Evolutionary conservation across 2,113 vertebrate species (phyloP).

Genomic region (Rostratula benghalensis): DNA sequence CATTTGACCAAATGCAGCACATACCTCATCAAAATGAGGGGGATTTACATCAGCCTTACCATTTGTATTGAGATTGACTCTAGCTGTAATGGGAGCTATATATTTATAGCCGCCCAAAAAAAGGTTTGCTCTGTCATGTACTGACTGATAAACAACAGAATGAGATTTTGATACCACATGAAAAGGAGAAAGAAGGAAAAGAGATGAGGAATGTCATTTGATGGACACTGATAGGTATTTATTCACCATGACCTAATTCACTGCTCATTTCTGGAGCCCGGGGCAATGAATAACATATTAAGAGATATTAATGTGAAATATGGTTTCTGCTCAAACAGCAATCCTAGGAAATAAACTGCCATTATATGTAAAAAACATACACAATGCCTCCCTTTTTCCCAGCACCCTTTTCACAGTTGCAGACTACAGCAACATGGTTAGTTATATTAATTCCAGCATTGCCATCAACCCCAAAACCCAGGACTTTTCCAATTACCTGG

Average conservation of each 20-base stretch:
- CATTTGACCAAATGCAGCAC: slow-evolving; percentile 7
- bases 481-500: neutral
- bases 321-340: slow-evolving; percentile 52
- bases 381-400: neutral
- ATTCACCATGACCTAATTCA: slow-evolving; percentile 63
- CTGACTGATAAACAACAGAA: slow-evolving; percentile 33
- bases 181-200: slow-evolving; percentile 17
- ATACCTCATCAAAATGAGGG: neutral
- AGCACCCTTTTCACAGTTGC: neutral
- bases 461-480: neutral
- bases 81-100: neutral
- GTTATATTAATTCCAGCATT: neutral
- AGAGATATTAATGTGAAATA: slow-evolving; percentile 65
- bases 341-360: slow-evolving; percentile 38
- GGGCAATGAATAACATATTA: slow-evolving; percentile 68
- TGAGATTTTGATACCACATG: slow-evolving; percentile 41
- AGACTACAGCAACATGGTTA: neutral
- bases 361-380: slow-evolving; percentile 42
- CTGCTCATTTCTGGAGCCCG: slow-evolving; percentile 25
- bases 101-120: neutral
- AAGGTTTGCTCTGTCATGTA: slow-evolving; percentile 38
- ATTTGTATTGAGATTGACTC: neutral
- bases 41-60: slow-evolving; percentile 13
- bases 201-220: slow-evolving; percentile 51
- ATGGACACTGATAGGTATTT: slow-evolving; percentile 61